phyloP scores from a whole-genome alignment of 2,113 vertebrate genomes.

The Maccullochella peelii region DNA sequence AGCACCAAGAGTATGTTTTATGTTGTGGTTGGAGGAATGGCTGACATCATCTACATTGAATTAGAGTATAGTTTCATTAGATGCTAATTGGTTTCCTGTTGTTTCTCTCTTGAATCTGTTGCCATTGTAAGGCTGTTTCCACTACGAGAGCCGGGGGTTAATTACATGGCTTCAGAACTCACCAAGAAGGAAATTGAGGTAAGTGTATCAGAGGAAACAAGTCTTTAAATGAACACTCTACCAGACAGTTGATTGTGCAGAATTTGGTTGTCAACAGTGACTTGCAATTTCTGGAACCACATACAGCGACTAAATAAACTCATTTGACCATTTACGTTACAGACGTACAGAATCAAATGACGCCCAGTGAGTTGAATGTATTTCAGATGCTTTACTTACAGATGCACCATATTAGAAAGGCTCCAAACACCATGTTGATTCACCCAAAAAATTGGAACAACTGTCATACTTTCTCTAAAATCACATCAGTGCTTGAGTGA shows the following conservation, averaged over 20 bases:
- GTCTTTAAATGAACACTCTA: background rate
- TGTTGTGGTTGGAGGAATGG: background rate
- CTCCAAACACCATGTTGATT: too few species aligned
- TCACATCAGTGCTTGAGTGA: too few species aligned
- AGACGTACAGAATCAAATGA: background rate
- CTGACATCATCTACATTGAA: background rate
- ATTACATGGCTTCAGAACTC: constrained; percentile 91
- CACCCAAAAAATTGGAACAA: too few species aligned
- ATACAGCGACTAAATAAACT: background rate
- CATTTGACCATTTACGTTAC: background rate
- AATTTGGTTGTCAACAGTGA: background rate
- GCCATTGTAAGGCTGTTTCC: constrained; percentile 90
- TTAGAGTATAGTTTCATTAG: background rate
- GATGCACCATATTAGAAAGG: background rate
- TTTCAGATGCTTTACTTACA: background rate
- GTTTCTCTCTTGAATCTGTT: constrained; percentile 23
- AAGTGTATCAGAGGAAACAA: constrained; percentile 30
- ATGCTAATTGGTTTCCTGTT: constrained; percentile 31
- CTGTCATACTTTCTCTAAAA: too few species aligned
- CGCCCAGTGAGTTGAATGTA: background rate
- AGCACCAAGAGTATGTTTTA: background rate
- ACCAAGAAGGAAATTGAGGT: constrained; percentile 93
- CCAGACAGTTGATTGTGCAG: background rate
- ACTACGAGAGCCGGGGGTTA: constrained; percentile 93
- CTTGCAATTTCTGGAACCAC: constrained; percentile 2